Percentiles rank a stretch among this genome's conserved stretches.
Conservation (phyloP, 2,797 vertebrate species). For the Dermochelys coriacea region DNA sequence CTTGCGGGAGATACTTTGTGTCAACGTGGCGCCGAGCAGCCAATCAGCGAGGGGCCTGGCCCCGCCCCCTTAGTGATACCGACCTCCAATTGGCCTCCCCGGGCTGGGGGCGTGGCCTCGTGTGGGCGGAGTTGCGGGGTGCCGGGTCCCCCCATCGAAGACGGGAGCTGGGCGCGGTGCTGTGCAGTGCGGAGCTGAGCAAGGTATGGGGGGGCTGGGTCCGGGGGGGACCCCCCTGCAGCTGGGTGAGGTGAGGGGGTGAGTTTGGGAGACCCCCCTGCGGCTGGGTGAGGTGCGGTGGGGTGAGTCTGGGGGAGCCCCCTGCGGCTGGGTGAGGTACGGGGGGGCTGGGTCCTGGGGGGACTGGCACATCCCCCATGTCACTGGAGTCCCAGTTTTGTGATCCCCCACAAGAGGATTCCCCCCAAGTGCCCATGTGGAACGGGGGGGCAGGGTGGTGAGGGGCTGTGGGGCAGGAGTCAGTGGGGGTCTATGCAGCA, state of each 20-base stretch:
- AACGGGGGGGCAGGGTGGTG: too few relatives aligned
- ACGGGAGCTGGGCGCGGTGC: background rate
- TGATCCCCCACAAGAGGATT: background rate
- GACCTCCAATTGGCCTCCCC: conserved; percentile 74
- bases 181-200: background rate
- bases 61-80: background rate
- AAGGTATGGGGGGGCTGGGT: background rate
- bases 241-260: background rate
- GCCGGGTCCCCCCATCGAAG: too few relatives aligned
- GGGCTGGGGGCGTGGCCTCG: background rate
- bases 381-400: background rate
- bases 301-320: conserved; percentile 87
- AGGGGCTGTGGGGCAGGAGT: too few relatives aligned
- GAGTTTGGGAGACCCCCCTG: too few relatives aligned
- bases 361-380: too few relatives aligned
- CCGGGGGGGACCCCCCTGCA: background rate
- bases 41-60: conserved; percentile 67
- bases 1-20: conserved; percentile 64
- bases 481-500: too few relatives aligned
- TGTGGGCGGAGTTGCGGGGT: background rate
- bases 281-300: too few relatives aligned
- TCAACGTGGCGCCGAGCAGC: conserved; percentile 88
- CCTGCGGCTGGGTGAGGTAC: conserved; percentile 90
- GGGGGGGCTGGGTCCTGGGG: conserved; percentile 74
- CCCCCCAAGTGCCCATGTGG: too few relatives aligned